A percentile compares a stretch with the other conserved stretches of the same genome.
phyloP scores from a whole-genome alignment of 1,140 invertebrate species.

The Tribolium madens region DNA sequence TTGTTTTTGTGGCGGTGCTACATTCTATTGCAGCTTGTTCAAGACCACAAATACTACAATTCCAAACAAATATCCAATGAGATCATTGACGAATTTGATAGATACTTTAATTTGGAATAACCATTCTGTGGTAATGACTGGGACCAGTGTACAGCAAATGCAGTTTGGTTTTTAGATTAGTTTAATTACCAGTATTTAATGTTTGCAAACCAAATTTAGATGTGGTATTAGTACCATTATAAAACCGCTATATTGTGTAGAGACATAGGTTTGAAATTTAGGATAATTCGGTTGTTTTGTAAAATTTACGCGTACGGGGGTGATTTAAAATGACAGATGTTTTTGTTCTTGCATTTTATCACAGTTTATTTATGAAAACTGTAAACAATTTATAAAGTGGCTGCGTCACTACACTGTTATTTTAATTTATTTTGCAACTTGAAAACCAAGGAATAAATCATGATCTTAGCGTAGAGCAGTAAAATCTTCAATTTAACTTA shows the following conservation, averaged over 20 bases:
- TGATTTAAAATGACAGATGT: background rate
- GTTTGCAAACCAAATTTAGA: conserved; percentile 12
- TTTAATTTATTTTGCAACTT: conserved; percentile 10
- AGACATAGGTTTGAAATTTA: background rate
- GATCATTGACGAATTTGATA: background rate
- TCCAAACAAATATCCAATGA: background rate
- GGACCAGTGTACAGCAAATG: background rate
- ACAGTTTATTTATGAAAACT: background rate
- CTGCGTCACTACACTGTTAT: conserved; percentile 18
- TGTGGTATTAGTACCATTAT: background rate
- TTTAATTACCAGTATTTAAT: conserved; percentile 20
- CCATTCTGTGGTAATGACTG: background rate
- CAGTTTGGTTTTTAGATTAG: conserved; percentile 10
- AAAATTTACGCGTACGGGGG: background rate
- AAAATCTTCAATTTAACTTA: conserved; percentile 14
- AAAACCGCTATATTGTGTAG: background rate
- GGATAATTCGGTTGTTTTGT: background rate
- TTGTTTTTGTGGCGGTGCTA: conserved; percentile 11
- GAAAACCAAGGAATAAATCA: conserved; percentile 10
- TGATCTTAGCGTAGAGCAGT: background rate
- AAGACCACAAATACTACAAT: conserved; percentile 1
- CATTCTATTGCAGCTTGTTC: background rate
- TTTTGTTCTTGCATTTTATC: background rate
- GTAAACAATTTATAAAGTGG: conserved; percentile 1
- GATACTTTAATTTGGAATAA: background rate